These are phyloP conservation scores for Hyposoter didymator DNA, from an alignment of 2,888 invertebrate species.

Conservation along the genomic window DNA sequence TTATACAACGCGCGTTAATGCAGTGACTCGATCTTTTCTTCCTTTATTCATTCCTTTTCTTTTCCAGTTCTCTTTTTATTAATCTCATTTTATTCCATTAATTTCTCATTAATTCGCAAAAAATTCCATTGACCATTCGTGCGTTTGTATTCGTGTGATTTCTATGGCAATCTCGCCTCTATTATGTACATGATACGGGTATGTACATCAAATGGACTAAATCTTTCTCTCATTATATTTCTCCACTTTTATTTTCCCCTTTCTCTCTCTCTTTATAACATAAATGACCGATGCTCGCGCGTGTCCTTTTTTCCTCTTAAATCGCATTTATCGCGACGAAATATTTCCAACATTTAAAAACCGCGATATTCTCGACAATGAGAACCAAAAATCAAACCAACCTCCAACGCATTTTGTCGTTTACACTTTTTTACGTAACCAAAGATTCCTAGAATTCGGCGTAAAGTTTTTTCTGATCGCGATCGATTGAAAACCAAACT, in stretches of 20 bases:
- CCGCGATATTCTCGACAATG: conserved; percentile 33
- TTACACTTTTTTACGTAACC: background rate
- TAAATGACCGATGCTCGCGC: conserved; percentile 54
- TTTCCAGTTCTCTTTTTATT: conserved; percentile 35
- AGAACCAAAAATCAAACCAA: conserved; percentile 22
- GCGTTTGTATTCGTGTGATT: conserved; percentile 70
- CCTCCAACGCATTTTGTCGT: background rate
- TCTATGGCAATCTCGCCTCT: conserved; percentile 71
- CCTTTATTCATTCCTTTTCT: conserved; percentile 31
- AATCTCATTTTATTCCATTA: conserved; percentile 40
- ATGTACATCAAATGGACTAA: conserved; percentile 72
- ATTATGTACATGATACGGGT: conserved; percentile 72
- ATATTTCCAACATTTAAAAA: conserved; percentile 52
- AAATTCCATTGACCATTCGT: conserved; percentile 69
- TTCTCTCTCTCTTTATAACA: conserved; percentile 53
- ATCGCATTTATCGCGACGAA: conserved; percentile 46
- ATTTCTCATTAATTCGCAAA: conserved; percentile 66
- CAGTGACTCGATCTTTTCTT: conserved; percentile 61
- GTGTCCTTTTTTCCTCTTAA: conserved; percentile 33
- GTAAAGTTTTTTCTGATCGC: background rate
- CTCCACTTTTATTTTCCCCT: conserved; percentile 47
- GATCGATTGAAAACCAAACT: background rate
- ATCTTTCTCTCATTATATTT: conserved; percentile 70
- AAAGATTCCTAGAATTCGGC: too few species aligned
- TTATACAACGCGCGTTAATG: conserved; percentile 59